Conservation (phyloP, 2,797 vertebrate genomes). For the Cichlasoma orientale region DNA sequence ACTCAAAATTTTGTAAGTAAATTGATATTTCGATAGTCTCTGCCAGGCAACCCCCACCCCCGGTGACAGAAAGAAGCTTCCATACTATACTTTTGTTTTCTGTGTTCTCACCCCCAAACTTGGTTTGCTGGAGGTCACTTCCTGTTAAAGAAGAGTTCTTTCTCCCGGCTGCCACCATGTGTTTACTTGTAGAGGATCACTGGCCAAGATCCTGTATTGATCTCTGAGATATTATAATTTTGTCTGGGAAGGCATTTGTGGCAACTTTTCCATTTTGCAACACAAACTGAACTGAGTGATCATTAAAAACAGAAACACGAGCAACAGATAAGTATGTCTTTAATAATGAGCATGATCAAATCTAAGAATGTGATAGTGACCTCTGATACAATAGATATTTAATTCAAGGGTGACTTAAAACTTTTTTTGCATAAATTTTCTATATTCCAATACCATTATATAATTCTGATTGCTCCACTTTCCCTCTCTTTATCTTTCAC, state of each 20-base stretch:
- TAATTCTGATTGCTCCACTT: constrained; percentile 87
- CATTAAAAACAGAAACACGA: constrained; percentile 43
- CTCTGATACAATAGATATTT: constrained; percentile 85
- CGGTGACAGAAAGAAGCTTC: background rate
- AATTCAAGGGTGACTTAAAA: constrained; percentile 83
- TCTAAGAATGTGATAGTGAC: constrained; percentile 85
- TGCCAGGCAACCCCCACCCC: background rate
- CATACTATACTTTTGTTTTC: background rate
- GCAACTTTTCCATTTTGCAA: background rate
- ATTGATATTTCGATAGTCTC: background rate
- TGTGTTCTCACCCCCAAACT: background rate
- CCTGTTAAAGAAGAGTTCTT: background rate
- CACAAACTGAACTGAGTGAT: accelerated
- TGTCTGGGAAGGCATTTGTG: background rate
- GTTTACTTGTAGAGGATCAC: too few species aligned
- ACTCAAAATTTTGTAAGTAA: too few species aligned
- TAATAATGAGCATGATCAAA: constrained; percentile 87
- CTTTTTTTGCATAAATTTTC: constrained; percentile 81
- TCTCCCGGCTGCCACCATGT: background rate
- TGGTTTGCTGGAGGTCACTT: background rate
- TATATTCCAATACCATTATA: constrained; percentile 82
- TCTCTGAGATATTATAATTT: background rate
- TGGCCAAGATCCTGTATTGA: background rate
- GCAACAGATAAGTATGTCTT: constrained; percentile 85
- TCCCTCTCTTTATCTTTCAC: constrained; percentile 76